These are phyloP conservation scores for Tetragnatha montana DNA, from an alignment of 2,888 invertebrate species.

Conservation along the genomic window DNA sequence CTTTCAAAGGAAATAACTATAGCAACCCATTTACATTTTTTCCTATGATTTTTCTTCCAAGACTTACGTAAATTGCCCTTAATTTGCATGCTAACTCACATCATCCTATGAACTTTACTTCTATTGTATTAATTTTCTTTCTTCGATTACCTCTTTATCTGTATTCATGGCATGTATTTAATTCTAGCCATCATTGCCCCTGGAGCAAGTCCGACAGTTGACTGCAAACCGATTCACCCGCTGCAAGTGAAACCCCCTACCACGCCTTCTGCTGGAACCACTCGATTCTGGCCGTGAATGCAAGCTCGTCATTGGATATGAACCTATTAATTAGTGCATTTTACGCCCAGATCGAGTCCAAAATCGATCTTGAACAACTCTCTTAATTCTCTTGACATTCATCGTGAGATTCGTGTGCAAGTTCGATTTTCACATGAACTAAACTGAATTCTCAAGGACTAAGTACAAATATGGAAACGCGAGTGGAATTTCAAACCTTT, in stretches of 20 bases:
- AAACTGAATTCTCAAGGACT: not conserved
- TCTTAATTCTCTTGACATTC: no score
- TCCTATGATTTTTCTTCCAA: not conserved
- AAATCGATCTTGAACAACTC: no score
- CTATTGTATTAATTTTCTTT: not conserved
- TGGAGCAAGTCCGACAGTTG: slow-evolving; percentile 41
- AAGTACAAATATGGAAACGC: slow-evolving; percentile 13
- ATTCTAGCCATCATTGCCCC: slow-evolving; percentile 57
- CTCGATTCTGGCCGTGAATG: slow-evolving; percentile 47
- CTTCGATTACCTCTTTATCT: not conserved
- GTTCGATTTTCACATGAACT: no score
- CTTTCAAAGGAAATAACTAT: no score
- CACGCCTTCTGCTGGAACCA: slow-evolving; percentile 19
- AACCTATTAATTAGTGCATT: not conserved
- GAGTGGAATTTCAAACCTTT: no score
- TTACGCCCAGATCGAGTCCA: not conserved
- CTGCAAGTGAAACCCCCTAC: slow-evolving; percentile 54
- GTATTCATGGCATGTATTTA: not conserved
- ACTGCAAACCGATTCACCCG: slow-evolving; percentile 62
- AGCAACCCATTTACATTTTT: no score
- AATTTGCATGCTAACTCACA: not conserved
- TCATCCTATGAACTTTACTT: not conserved
- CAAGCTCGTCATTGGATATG: not conserved
- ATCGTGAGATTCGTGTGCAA: no score
- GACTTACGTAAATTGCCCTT: not conserved